Evolutionary conservation across 2,797 vertebrate species (phyloP).

Genomic region (Toxotes lorentzi): DNA sequence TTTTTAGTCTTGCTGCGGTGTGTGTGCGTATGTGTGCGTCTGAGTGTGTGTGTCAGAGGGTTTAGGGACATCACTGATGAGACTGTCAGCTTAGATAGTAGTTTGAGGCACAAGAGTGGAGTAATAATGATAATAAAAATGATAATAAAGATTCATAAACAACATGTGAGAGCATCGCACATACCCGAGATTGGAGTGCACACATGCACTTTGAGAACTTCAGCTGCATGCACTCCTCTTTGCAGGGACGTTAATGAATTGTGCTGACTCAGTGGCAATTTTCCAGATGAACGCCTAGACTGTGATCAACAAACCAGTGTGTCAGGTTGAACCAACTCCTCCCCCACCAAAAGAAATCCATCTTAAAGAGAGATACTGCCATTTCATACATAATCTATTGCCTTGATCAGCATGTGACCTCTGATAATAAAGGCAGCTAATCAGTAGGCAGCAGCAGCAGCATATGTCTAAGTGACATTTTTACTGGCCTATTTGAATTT

Average conservation of each 20-base stretch:
- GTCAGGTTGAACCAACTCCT: conserved; percentile 16
- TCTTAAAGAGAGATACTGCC: conserved; percentile 19
- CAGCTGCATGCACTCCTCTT: conserved; percentile 13
- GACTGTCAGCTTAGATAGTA: conserved; percentile 7
- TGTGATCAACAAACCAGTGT: conserved; percentile 41
- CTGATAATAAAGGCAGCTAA: background rate
- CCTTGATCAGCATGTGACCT: background rate
- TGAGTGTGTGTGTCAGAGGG: conserved; percentile 24
- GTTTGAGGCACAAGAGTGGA: conserved; percentile 21
- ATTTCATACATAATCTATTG: conserved; percentile 13
- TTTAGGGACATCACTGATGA: conserved; percentile 14
- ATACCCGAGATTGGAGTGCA: background rate
- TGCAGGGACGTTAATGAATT: conserved; percentile 16
- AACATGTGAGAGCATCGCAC: background rate
- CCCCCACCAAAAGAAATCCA: background rate
- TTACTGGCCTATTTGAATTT: conserved; percentile 11
- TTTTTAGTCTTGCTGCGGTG: conserved; percentile 12
- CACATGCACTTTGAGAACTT: conserved; percentile 6
- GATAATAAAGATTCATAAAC: conserved; percentile 24
- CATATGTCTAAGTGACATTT: conserved; percentile 12
- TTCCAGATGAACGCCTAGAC: conserved; percentile 50
- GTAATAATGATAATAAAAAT: conserved; percentile 19
- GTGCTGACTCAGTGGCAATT: conserved; percentile 61
- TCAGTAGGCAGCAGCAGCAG: conserved; percentile 4
- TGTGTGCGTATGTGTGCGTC: conserved; percentile 18